These are phyloP conservation scores for Pristiophorus japonicus DNA, from an alignment of 2,113 vertebrate species.

Conservation along the genomic window DNA sequence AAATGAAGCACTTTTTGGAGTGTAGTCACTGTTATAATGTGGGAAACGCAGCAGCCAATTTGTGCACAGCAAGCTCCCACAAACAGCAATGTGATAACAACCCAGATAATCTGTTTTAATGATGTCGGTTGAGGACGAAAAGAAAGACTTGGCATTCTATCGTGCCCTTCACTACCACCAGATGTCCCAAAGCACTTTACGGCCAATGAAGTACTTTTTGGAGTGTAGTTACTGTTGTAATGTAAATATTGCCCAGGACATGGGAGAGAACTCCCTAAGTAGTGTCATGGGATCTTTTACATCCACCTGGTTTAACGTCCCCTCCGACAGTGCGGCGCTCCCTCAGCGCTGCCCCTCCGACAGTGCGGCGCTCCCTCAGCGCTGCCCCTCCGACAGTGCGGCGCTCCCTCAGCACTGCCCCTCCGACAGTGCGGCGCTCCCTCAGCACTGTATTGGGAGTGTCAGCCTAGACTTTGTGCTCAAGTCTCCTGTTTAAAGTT, in stretches of 20 bases:
- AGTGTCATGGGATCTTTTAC: background rate
- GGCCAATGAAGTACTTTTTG: too few relatives aligned
- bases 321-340: background rate
- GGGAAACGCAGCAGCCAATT: background rate
- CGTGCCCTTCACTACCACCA: too few relatives aligned
- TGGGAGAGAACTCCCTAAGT: background rate
- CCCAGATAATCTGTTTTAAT: background rate
- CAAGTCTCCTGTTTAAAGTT: background rate
- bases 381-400: background rate
- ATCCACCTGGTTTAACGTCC: background rate
- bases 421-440: background rate
- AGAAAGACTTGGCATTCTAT: too few relatives aligned
- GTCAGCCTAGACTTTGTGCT: background rate
- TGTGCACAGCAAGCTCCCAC: background rate
- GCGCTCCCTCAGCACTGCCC: too few relatives aligned
- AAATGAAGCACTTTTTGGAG: background rate
- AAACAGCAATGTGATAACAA: background rate
- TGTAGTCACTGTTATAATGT: background rate
- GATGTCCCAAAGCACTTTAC: too few relatives aligned
- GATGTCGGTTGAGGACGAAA: background rate
- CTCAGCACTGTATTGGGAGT: background rate
- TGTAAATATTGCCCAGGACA: background rate
- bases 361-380: background rate
- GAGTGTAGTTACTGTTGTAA: too few relatives aligned
- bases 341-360: too few relatives aligned